Evolutionary conservation across 2,113 vertebrate species (phyloP), one percentile per base, ranked within the genome.

Genomic region (Neolamprologus devosi): DNA sequence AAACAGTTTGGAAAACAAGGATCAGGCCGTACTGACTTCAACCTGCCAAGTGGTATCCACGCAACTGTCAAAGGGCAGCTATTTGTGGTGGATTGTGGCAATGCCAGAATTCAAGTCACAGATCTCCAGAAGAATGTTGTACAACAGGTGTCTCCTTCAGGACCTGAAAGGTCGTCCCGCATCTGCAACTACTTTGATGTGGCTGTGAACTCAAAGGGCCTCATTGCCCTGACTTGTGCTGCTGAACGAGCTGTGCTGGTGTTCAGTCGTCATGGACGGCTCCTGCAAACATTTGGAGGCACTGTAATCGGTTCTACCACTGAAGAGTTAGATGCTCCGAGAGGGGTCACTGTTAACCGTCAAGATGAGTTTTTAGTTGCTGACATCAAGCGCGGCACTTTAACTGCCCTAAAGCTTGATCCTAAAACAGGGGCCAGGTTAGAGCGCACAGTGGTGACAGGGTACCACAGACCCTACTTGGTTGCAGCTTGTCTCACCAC

Each of bases 21-120:
- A 57, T 97, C 96, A 51, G 96, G 96, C 28, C 95, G 96, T n/a
- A 94, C 96, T 14, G 97, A 97, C 86, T 95, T 97, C 83, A 96
- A 96, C 23, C 85, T 97, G 4, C 97, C 96, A 28, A 97, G 96
- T 4, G 97, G 97, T 3, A 33, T 97, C n/a, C 95, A 96, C 9
- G 88, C 93, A 82, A 95, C 96, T 2, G 65, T 83, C 3, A 93
- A 95, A 82, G 97, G 97, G 9, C 94, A 96, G 81, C 91, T 97
- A 2, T 97, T 96, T 73, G 94, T 97, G 28, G 97, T 97, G 47
- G 97, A 97, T n/a, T 97, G 96, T 60, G 97, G 97, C 17, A 97
- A 97, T 7, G 95, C 95, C 19, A 95, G 97, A 8, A 92, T 96
- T 82, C 97, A 97, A 91, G 95, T 97, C 70, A 96, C 95, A 40